Conservation (phyloP, 1,140 invertebrate genomes). For the Trichomalopsis sarcophagae region DNA sequence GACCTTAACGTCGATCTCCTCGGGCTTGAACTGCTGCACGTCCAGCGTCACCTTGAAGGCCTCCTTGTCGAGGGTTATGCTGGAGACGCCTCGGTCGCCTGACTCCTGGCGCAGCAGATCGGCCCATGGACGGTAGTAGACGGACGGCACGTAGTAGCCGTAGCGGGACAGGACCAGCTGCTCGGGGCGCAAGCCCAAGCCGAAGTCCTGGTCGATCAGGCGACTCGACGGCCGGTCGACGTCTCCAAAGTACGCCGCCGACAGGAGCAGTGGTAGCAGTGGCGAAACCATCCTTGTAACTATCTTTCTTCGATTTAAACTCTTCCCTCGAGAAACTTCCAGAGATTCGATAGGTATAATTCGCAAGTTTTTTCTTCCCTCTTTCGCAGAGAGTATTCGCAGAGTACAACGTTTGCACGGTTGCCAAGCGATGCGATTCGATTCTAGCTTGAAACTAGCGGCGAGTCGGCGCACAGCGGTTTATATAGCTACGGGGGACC, state of each 20-base stretch:
- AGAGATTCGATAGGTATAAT: too few species aligned
- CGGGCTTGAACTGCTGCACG: conserved; percentile 89
- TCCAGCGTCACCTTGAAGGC: conserved; percentile 83
- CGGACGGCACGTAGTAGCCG: conserved; percentile 18
- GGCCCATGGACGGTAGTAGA: conserved; percentile 58
- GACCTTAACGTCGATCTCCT: conserved; percentile 89
- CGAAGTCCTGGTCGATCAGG: conserved; percentile 71
- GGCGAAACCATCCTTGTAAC: conserved; percentile 53
- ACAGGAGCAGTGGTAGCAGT: conserved; percentile 65
- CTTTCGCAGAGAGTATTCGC: not conserved
- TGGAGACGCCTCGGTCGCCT: conserved; percentile 65
- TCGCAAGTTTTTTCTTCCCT: not conserved
- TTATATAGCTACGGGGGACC: conserved; percentile 14
- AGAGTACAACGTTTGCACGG: too few species aligned
- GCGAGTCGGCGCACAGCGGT: not conserved
- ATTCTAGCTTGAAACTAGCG: conserved; percentile 1
- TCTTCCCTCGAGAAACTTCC: not conserved
- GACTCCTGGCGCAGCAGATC: conserved; percentile 70
- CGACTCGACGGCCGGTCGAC: conserved; percentile 69
- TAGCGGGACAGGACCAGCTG: conserved; percentile 27
- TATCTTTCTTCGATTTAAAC: not conserved
- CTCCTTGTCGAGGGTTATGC: conserved; percentile 69
- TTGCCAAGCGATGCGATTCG: not conserved
- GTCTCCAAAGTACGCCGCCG: conserved; percentile 70
- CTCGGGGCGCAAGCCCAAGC: conserved; percentile 36